Evolutionary conservation across 1,140 invertebrate species (phyloP).

Genomic region (Scaptodrosophila lebanonensis): DNA sequence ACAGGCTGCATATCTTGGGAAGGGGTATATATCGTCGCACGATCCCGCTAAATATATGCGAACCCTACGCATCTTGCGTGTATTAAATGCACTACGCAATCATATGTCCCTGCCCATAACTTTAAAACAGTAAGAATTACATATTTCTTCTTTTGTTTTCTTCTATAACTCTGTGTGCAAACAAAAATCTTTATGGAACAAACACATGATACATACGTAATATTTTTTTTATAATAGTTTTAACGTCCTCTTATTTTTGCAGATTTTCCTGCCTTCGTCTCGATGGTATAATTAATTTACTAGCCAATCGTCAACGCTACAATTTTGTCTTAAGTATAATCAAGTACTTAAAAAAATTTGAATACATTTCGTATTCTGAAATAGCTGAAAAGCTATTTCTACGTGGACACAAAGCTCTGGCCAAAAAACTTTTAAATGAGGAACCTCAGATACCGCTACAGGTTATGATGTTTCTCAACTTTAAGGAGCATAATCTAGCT

Average conservation of each 20-base stretch:
- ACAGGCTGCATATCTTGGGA: conserved; percentile 92
- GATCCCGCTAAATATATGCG: conserved; percentile 90
- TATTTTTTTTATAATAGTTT: no score
- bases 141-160: no score
- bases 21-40: conserved; percentile 89
- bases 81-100: conserved; percentile 94
- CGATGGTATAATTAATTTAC: conserved; percentile 88
- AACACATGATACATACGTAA: conserved; percentile 43
- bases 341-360: conserved; percentile 90
- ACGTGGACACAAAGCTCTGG: conserved; percentile 89
- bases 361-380: conserved; percentile 94
- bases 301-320: conserved; percentile 93
- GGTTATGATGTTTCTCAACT: conserved; percentile 90
- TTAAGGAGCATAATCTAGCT: conserved; percentile 88
- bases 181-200: no score
- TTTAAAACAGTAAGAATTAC: conserved; percentile 93
- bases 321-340: conserved; percentile 94
- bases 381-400: conserved; percentile 94
- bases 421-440: conserved; percentile 94
- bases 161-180: no score
- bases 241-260: background rate
- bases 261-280: conserved; percentile 88
- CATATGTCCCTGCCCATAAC: conserved; percentile 94
- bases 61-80: conserved; percentile 91
- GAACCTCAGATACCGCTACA: conserved; percentile 92